A percentile compares a stretch with the other conserved stretches of the same genome.
These are phyloP conservation scores for Melanchra persicariae DNA, from an alignment of 2,888 invertebrate species.

Conservation along the genomic window DNA sequence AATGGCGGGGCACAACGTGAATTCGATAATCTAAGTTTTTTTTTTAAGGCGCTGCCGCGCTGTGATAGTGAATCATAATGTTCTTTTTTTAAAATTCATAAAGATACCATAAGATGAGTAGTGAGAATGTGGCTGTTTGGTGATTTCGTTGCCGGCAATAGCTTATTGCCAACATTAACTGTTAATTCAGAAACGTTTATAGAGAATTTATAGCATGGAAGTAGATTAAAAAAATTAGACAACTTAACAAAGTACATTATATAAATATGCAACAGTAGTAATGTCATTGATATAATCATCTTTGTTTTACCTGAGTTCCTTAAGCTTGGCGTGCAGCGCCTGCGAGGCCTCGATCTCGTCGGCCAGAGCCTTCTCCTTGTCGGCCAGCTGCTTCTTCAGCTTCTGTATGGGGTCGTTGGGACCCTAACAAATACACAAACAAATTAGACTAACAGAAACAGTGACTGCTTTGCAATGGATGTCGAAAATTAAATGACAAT, in stretches of 20 bases:
- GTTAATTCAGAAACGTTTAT: no score
- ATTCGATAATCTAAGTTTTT: no score
- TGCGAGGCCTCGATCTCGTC: constrained; percentile 94
- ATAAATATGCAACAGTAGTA: not conserved
- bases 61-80: no score
- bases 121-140: no score
- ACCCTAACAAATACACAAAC: constrained; percentile 86
- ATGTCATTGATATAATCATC: not conserved
- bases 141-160: no score
- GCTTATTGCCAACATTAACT: no score
- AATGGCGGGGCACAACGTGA: no score
- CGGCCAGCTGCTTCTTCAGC: constrained; percentile 96
- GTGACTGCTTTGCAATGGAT: not conserved
- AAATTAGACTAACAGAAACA: constrained; percentile 9
- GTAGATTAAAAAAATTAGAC: not conserved
- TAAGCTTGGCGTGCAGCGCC: constrained; percentile 57
- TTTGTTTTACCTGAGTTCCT: constrained; percentile 49
- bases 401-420: constrained; percentile 96
- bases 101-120: no score
- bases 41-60: no score
- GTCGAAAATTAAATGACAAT: no score
- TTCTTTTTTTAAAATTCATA: no score
- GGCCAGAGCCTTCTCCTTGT: constrained; percentile 94
- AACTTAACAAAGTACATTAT: not conserved
- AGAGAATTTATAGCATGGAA: no score